A percentile compares a stretch with the other conserved stretches of the same genome.
phyloP scores from a whole-genome alignment of 35 echinoderm and acorn worm genomes.

The Anneissia japonica region DNA sequence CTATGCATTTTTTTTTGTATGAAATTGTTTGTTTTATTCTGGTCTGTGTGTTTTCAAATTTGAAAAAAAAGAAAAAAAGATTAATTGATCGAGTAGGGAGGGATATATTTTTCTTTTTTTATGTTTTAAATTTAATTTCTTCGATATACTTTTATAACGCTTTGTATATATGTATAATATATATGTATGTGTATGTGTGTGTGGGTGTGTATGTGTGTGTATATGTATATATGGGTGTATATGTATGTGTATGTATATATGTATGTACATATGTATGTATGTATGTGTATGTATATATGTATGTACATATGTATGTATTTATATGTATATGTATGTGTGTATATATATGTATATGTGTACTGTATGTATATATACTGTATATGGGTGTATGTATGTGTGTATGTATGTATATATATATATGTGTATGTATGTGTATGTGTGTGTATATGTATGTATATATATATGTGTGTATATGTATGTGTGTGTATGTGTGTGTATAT shows the following conservation, averaged over 20 bases:
- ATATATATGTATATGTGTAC: constrained; percentile 3
- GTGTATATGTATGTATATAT: not conserved
- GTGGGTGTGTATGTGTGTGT: not conserved
- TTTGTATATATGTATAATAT: no score
- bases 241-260: not conserved
- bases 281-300: not conserved
- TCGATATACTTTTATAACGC: no score
- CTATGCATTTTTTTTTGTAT: no score
- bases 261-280: not conserved
- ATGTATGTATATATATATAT: constrained; percentile 3
- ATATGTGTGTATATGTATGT: not conserved
- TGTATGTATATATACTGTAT: no score
- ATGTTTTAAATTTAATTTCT: no score
- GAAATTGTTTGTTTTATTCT: no score
- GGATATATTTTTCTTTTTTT: no score
- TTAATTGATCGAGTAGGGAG: no score
- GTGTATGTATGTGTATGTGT: not conserved
- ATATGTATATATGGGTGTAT: not conserved
- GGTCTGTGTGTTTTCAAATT: no score
- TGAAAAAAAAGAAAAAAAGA: no score
- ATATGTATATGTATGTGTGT: not conserved
- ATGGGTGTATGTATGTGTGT: not conserved
- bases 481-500: not conserved
- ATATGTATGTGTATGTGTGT: not conserved
- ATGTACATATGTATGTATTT: not conserved